Evolutionary conservation across 2,113 vertebrate genomes (phyloP), one percentile per base, ranked within the genome.

Genomic region (Saccopteryx bilineata): DNA sequence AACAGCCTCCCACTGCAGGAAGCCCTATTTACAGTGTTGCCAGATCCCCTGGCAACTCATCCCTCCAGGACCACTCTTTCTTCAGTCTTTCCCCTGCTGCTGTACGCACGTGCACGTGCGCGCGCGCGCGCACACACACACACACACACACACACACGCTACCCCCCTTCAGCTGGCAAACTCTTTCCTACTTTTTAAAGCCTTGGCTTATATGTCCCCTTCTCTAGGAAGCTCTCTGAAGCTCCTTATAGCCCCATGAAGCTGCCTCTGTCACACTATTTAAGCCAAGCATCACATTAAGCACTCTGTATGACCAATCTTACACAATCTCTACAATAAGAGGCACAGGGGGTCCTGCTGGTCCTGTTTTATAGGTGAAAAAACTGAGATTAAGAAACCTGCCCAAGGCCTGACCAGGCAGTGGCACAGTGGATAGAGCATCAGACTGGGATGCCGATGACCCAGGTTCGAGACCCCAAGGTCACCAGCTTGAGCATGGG

Each of bases 161-260:
- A n/a, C 8, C 9, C 48, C 19, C 26, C 39, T 69, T 76, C 69
- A 31, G 24, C 50, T 10, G 54, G 50, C 10, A 69, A 65, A 71
- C 54, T 46, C 31, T 68, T 66, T 66, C 39, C 58, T 26, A 18
- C 9, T 15, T 26, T 26, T 63, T 24, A 17, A 66, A 80, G 71
- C 33, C 46, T 46, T 5, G 3, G 63, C 52, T 54, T 76, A 60
- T 11, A 33, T 60, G 58, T 17, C 74, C 1, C 54, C 31, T 93
- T 60, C 61, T 81, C 95, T 26, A 84, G 65, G 60, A 95, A 87
- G 79, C 60, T 79, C 61, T 68, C 80, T n/a, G 76, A 87, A 28
- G 82, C 17, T 90, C 18, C 71, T 69, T 69, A 23, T 17, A 63
- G 61, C 15, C 50, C 85, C 31, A 4, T 14, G 28, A 80, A 63